A percentile compares a stretch with the other conserved stretches of the same genome.
Evolutionary conservation across 2,113 vertebrate genomes (phyloP).

Genomic region (Zootoca vivipara): DNA sequence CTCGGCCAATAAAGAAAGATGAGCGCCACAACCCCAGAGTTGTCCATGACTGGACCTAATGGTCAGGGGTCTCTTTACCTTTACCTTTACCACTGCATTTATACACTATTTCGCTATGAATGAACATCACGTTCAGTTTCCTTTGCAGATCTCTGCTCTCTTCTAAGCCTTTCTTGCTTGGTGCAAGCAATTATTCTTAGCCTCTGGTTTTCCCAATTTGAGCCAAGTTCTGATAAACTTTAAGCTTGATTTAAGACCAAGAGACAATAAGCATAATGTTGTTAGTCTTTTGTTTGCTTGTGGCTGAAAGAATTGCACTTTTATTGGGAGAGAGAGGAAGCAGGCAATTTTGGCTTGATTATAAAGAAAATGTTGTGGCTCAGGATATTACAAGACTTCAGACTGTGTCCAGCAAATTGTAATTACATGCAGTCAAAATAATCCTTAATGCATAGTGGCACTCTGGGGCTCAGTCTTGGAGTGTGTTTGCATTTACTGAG

Average conservation of each 20-base stretch:
- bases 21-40: too few relatives aligned
- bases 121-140: background rate
- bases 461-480: background rate
- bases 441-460: background rate
- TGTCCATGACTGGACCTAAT: too few relatives aligned
- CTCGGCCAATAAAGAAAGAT: too few relatives aligned
- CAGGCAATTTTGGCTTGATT: background rate
- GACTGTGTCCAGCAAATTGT: background rate
- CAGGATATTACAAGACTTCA: slow-evolving; percentile 5
- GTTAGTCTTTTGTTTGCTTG: background rate
- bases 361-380: slow-evolving; percentile 1
- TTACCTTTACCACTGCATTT: background rate
- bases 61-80: too few relatives aligned
- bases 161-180: background rate
- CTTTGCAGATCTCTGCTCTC: background rate
- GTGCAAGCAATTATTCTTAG: background rate
- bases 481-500: slow-evolving; percentile 2
- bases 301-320: background rate
- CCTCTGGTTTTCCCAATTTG: background rate
- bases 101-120: background rate
- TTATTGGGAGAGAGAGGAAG: background rate
- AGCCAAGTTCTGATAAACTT: background rate
- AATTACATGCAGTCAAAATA: slow-evolving; percentile 11
- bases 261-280: background rate
- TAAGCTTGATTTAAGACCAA: background rate